Percentiles rank a stretch among this genome's conserved stretches.
These are phyloP conservation scores for Seriola quinqueradiata DNA, from an alignment of 2,113 vertebrate species.

Conservation along the genomic window DNA sequence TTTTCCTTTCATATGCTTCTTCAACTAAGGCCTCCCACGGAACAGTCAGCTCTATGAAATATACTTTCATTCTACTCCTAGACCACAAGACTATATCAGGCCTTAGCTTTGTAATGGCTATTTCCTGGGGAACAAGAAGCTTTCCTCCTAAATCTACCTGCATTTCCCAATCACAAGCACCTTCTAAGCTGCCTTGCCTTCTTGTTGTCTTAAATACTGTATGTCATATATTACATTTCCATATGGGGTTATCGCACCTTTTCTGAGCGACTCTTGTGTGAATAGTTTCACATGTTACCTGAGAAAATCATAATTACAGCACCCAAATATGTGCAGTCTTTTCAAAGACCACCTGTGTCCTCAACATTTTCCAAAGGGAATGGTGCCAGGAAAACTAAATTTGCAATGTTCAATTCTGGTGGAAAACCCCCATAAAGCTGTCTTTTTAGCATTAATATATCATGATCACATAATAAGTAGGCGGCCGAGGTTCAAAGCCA, in stretches of 20 bases:
- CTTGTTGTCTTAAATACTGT: no score
- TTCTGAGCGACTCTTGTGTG: background rate
- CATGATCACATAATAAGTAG: constrained; percentile 70
- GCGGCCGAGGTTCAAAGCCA: constrained; percentile 50
- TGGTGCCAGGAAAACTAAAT: constrained; percentile 74
- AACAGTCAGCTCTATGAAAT: no score
- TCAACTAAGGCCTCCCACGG: no score
- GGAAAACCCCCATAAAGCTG: constrained; percentile 63
- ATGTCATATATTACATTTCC: no score
- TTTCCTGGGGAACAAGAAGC: no score
- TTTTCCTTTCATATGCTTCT: no score
- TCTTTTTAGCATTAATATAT: constrained; percentile 59
- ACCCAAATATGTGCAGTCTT: constrained; percentile 22
- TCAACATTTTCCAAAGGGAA: constrained; percentile 53
- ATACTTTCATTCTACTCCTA: no score
- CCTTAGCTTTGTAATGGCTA: no score
- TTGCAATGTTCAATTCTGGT: constrained; percentile 51
- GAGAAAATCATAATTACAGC: constrained; percentile 38
- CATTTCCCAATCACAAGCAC: no score
- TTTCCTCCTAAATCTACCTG: no score
- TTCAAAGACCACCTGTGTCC: constrained; percentile 42
- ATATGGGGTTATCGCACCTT: background rate
- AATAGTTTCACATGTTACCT: constrained; percentile 14
- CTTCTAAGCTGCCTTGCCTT: no score
- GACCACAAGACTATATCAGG: no score